Evolutionary conservation across 2,888 invertebrate species (phyloP).

Genomic region (Cyclophora albipunctata): DNA sequence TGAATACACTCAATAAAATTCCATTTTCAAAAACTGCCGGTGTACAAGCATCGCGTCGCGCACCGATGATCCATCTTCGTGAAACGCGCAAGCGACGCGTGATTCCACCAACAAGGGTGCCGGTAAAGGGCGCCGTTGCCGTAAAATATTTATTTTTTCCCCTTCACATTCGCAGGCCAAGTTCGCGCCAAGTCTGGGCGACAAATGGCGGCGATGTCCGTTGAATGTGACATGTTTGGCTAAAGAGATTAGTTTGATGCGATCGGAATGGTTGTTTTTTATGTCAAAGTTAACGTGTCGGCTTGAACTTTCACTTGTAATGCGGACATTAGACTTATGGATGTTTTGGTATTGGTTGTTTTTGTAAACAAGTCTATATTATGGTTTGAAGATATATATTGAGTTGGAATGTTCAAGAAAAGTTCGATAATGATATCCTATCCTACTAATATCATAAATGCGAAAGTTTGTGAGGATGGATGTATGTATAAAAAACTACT

Average conservation of each 20-base stretch:
- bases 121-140: constrained; percentile 38
- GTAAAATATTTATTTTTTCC: constrained; percentile 67
- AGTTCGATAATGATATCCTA: too few species aligned
- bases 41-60: constrained; percentile 32
- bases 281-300: background rate
- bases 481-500: too few species aligned
- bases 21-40: constrained; percentile 22
- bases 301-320: background rate
- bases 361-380: too few species aligned
- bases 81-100: constrained; percentile 68
- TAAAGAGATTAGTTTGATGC: constrained; percentile 26
- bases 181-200: constrained; percentile 39
- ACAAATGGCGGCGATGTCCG: constrained; percentile 34
- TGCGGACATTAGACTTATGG: too few species aligned
- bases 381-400: too few species aligned
- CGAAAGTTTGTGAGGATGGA: background rate
- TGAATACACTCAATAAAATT: too few species aligned
- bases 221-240: constrained; percentile 36
- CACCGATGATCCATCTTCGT: constrained; percentile 67
- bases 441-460: too few species aligned
- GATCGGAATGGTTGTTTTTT: constrained; percentile 1
- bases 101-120: constrained; percentile 70
- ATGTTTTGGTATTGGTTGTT: too few species aligned
- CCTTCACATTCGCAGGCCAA: constrained; percentile 42
- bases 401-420: too few species aligned